These are phyloP conservation scores for Poeciliopsis infans DNA, from an alignment of 2,797 vertebrate species.

Conservation along the genomic window DNA sequence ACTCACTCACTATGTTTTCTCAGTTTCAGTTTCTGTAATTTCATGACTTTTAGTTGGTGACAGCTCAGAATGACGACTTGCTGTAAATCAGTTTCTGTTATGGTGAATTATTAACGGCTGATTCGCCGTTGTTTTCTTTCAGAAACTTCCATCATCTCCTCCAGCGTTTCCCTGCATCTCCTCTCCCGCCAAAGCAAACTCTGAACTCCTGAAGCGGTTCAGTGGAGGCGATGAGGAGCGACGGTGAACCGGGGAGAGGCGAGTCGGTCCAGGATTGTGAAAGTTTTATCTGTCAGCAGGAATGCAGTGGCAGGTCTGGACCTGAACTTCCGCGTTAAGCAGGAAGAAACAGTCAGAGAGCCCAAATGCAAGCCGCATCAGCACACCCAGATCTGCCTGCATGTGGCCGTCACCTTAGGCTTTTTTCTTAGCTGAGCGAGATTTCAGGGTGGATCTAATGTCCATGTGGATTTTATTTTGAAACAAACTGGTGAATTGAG, in stretches of 20 bases:
- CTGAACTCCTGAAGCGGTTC: background rate
- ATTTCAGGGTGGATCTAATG: constrained; percentile 23
- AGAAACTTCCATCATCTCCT: constrained; percentile 13
- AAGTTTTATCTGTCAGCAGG: constrained; percentile 55
- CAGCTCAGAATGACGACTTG: constrained; percentile 25
- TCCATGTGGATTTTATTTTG: constrained; percentile 38
- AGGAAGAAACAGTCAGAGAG: constrained; percentile 74
- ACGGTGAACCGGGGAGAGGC: background rate
- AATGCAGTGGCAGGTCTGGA: constrained; percentile 80
- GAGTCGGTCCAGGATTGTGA: constrained; percentile 56
- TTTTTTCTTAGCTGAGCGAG: constrained; percentile 17
- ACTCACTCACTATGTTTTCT: no score
- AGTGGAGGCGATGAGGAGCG: constrained; percentile 32
- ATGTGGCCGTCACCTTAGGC: constrained; percentile 5
- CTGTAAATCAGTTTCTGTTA: constrained; percentile 53
- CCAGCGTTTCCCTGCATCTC: constrained; percentile 14
- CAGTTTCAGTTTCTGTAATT: no score
- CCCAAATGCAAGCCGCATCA: constrained; percentile 49
- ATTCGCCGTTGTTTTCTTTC: constrained; percentile 39
- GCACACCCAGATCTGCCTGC: constrained; percentile 50
- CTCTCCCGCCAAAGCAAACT: background rate
- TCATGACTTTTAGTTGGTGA: no score
- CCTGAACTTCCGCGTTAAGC: constrained; percentile 84
- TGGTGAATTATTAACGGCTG: constrained; percentile 69
- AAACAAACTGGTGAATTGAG: constrained; percentile 36